Base-by-base conservation (phyloP, 2,888 invertebrate species). In the Andrena dorsata region DNA sequence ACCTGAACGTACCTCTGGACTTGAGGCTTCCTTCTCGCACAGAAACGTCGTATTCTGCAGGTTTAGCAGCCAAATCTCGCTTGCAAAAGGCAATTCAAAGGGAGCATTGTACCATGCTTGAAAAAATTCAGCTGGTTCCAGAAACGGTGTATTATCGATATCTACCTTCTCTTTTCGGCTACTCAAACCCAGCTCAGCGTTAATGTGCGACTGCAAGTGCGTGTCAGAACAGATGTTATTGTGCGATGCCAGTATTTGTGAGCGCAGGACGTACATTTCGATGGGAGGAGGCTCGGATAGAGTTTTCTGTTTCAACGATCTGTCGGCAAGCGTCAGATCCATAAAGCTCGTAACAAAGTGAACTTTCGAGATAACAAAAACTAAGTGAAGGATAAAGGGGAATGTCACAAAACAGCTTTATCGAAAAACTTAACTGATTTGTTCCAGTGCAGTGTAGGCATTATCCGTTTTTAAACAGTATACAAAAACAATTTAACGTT, bases 191-290 rank as follows among this genome's bases (percentile, higher is more conserved):
- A 91, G 78, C 77, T 92, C 92, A 2, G 92, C 90, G 71, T 92
- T 93, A 7, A 92, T 89, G 26, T 93, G 93, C 23, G 93, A 93
- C 70, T 92, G 91, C 3, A 92, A 68, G 68, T 93, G 92, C 20
- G 90, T 87, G 60, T 90, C 86, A 0, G 91, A 92, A 60, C 92
- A 91, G 53, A 86, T 88, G 63, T 90, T 90, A 78, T 92, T 91
- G 72, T 91, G 91, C 0, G 90, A 91, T 8, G 92, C 90, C 49
- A 91, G 79, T 70, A 91, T 91, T 75, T 90, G 90, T 1, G 90
- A 90, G 65, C 90, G 89, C 2, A 91, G 84, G 72, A 90, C 84
- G 26, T 73, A 82, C 64, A 90, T 80, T 72, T 90, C 88, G 1
- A 80, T n/a, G 3, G 88, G 82, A 1, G 86, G 72, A 10, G 84